Conservation (phyloP, 1,140 invertebrate genomes). For the Carposina sasakii region DNA sequence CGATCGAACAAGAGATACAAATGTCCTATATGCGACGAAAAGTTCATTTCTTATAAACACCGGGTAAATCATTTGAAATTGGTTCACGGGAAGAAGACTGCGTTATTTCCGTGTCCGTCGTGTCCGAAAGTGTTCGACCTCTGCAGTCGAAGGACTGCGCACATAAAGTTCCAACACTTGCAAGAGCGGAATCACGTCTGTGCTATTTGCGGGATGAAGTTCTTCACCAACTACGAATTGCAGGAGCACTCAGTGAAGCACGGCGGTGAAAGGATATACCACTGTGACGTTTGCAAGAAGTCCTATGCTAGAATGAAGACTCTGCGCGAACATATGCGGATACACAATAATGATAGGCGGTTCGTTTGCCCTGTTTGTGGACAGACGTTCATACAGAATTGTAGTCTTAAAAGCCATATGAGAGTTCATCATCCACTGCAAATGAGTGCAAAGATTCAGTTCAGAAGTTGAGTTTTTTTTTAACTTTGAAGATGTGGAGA, state of each 20-base stretch:
- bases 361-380: slow-evolving; percentile 63
- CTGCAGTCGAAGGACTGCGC: slow-evolving; percentile 50
- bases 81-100: slow-evolving; percentile 50
- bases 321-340: slow-evolving; percentile 70
- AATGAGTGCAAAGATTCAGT: too few relatives aligned
- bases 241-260: slow-evolving; percentile 60
- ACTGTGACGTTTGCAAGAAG: slow-evolving; percentile 70
- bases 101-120: slow-evolving; percentile 47
- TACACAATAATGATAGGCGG: slow-evolving; percentile 61
- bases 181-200: slow-evolving; percentile 61
- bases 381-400: slow-evolving; percentile 62
- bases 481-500: too few relatives aligned
- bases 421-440: slow-evolving; percentile 55
- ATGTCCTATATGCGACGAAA: slow-evolving; percentile 59
- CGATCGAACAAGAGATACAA: slow-evolving; percentile 57
- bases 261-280: slow-evolving; percentile 55
- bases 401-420: slow-evolving; percentile 53
- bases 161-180: slow-evolving; percentile 51
- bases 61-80: slow-evolving; percentile 53
- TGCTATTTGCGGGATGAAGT: slow-evolving; percentile 56
- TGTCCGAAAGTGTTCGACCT: slow-evolving; percentile 59
- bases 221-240: slow-evolving; percentile 56
- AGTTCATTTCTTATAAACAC: slow-evolving; percentile 54
- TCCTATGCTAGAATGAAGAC: slow-evolving; percentile 71
- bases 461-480: too few relatives aligned